These are phyloP conservation scores for Cantharis lateralis DNA, from an alignment of 2,888 invertebrate species.

Conservation along the genomic window DNA sequence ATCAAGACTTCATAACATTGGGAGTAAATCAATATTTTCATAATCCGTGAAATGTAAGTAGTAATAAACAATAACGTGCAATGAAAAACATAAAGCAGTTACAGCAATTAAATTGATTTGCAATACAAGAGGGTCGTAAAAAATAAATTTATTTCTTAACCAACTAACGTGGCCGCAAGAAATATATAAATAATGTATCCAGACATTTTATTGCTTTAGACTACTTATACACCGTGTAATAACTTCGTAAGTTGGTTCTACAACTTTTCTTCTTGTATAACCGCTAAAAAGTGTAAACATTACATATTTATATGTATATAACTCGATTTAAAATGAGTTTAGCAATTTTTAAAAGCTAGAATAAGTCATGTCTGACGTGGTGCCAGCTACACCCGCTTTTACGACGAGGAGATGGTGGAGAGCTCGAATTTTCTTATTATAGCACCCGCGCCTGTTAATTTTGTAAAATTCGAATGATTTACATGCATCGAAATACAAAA, in stretches of 20 bases:
- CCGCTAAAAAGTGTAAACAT: neutral
- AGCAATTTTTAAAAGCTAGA: neutral
- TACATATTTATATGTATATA: neutral
- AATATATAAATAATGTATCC: neutral
- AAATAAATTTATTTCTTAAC: neutral
- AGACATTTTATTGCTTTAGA: neutral
- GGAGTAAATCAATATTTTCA: neutral
- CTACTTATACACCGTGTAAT: neutral
- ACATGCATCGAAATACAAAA: neutral
- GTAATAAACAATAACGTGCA: neutral
- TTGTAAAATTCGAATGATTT: neutral
- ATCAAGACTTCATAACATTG: neutral
- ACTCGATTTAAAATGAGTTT: neutral
- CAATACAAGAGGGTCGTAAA: neutral
- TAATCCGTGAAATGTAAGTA: neutral
- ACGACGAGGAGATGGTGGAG: too few species aligned
- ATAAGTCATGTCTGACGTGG: neutral
- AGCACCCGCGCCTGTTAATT: neutral
- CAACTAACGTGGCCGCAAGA: neutral
- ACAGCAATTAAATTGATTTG: neutral
- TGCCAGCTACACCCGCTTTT: too few species aligned
- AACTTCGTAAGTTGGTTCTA: neutral
- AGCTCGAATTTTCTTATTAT: too few species aligned
- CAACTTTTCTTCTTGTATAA: neutral
- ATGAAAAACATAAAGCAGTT: neutral